Conservation (phyloP, 1,140 invertebrate species). For the Sminthurides bifidus region DNA sequence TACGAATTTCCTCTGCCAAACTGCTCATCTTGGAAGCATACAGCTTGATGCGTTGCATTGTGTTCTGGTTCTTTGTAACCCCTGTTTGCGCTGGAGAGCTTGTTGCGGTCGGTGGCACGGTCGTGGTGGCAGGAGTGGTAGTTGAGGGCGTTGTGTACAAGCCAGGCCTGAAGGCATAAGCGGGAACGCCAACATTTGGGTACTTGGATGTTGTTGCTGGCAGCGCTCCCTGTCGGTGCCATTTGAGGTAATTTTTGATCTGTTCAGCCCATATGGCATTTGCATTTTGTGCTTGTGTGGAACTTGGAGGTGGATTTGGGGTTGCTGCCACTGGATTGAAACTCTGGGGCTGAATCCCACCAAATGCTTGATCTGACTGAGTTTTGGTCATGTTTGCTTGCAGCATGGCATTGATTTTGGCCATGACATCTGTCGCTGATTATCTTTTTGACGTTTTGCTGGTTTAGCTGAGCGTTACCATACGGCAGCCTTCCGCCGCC, state of each 20-base stretch:
- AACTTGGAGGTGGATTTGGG: not conserved
- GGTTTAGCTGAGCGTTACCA: too few species aligned
- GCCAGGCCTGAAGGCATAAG: too few species aligned
- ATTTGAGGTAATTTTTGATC: not conserved
- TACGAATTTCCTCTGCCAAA: too few species aligned
- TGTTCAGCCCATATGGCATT: not conserved
- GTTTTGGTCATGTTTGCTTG: too few species aligned
- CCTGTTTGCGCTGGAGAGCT: not conserved
- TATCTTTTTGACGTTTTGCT: not conserved
- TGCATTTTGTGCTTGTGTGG: not conserved
- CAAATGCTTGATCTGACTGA: not conserved
- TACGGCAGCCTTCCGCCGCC: too few species aligned
- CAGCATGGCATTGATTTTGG: not conserved
- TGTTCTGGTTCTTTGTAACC: not conserved
- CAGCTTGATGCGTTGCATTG: not conserved
- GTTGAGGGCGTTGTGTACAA: not conserved
- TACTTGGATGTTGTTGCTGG: not conserved
- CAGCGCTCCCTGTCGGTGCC: not conserved
- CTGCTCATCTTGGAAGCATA: not conserved
- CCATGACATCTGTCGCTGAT: not conserved
- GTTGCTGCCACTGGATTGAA: not conserved
- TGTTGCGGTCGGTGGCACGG: not conserved
- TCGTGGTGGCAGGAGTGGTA: constrained; percentile 2
- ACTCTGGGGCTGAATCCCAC: not conserved
- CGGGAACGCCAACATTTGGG: too few species aligned